Conservation (phyloP, 2,797 vertebrate species). For the Hemitrygon akajei region DNA sequence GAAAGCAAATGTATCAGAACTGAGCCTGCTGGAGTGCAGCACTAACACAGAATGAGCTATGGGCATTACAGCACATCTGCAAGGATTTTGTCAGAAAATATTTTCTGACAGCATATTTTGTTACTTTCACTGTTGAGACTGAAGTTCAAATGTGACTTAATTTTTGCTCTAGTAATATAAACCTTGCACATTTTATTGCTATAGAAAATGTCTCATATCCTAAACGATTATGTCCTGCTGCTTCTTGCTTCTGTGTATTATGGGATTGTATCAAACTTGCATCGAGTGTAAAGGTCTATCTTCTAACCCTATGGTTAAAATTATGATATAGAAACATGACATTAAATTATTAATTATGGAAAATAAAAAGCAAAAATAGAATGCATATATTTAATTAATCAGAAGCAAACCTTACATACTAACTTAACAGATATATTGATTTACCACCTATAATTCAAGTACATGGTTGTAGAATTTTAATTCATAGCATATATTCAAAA, state of each 20-base stretch:
- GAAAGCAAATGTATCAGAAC: slow-evolving; percentile 25
- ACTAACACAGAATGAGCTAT: not conserved
- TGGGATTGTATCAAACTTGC: not conserved
- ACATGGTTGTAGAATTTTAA: not conserved
- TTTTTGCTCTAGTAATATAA: not conserved
- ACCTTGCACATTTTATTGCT: not conserved
- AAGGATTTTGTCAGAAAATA: slow-evolving; percentile 43
- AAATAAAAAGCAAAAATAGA: not conserved
- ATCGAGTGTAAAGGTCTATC: not conserved
- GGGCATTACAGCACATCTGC: slow-evolving; percentile 32
- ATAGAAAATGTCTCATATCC: not conserved
- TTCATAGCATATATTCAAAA: not conserved
- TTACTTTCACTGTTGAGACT: slow-evolving; percentile 14
- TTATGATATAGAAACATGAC: not conserved
- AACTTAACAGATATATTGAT: not conserved
- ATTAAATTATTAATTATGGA: slow-evolving; percentile 3
- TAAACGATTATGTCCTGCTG: not conserved
- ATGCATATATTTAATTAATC: not conserved
- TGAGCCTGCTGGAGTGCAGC: slow-evolving; percentile 35
- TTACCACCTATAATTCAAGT: not conserved
- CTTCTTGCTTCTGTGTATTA: not conserved
- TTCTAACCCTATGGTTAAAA: not conserved
- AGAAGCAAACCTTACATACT: not conserved
- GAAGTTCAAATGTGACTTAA: not conserved
- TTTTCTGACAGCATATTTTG: slow-evolving; percentile 44